Evolutionary conservation across 2,113 vertebrate genomes (phyloP), one percentile per base, ranked within the genome.

Genomic region (Zapornia atra): DNA sequence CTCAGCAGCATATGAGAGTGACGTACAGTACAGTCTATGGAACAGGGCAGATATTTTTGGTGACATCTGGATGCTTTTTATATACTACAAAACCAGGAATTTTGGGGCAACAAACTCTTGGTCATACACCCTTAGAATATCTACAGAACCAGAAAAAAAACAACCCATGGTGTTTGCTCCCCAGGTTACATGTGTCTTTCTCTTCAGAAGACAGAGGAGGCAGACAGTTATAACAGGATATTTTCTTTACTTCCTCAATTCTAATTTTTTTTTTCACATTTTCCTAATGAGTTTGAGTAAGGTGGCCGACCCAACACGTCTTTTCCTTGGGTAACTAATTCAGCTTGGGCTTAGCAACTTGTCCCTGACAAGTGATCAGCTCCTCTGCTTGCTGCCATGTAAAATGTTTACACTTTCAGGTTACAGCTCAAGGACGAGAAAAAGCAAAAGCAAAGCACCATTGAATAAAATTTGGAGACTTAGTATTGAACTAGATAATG

Each of bases 11-110:
- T 84, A 90, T 92, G 95, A 92, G 65, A 63, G 38, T 94, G 92
- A 96, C 28, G 26, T 90, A 34, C 64, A 36, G 92, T 69, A 63
- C 79, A 90, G 89, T 42, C 81, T 73, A 56, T 4, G 1, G 93
- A 96, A 72, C 83, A 90, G 93, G 93, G 90, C 84, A 92, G 85
- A 91, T 96, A 91, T 95, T 96, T 96, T 84, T 81, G 81, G 86
- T 94, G 95, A 91, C 96, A 96, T 96, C 96, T 97, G 95, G 94
- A 90, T 96, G 69, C 91, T 88, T 97, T 95, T 92, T 78, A 91
- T 96, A 92, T 91, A 59, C 86, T 83, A 12, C 75, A 91, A 61
- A 93, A 94, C 89, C 89, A 93, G 88, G 82, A 78, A 69, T 90
- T 94, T 84, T 24, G 82, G 71, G 56, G 82, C 75, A 96, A 83